These are phyloP conservation scores for Trogon surrucura DNA, from an alignment of 2,113 vertebrate species.

Conservation along the genomic window DNA sequence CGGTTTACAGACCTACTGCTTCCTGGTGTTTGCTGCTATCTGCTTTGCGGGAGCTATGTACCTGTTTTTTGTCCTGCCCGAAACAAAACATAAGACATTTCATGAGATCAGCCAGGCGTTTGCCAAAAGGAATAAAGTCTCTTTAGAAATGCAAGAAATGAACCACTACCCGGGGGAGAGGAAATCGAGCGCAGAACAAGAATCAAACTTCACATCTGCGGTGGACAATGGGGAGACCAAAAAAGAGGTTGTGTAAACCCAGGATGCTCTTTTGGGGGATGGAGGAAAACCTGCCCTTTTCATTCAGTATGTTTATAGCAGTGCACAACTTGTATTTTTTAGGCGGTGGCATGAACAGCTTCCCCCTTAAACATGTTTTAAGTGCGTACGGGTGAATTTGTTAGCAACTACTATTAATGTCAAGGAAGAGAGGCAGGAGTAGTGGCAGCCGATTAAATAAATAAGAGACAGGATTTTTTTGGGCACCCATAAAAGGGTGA, in stretches of 20 bases:
- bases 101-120: slow-evolving; percentile 91
- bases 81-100: slow-evolving; percentile 95
- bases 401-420: neutral
- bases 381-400: neutral
- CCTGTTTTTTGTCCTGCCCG: slow-evolving; percentile 87
- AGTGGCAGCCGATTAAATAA: neutral
- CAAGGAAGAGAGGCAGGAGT: neutral
- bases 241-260: slow-evolving; percentile 25
- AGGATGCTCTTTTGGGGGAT: neutral
- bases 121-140: slow-evolving; percentile 85
- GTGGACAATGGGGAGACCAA: slow-evolving; percentile 6
- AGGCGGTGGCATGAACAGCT: neutral
- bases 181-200: slow-evolving; percentile 3
- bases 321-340: neutral
- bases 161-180: slow-evolving; percentile 23
- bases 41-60: slow-evolving; percentile 82
- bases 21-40: slow-evolving; percentile 87
- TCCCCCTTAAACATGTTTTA: neutral
- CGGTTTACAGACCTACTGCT: slow-evolving; percentile 84
- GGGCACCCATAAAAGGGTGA: neutral
- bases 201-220: slow-evolving; percentile 14
- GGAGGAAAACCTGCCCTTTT: neutral
- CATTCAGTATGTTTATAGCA: neutral
- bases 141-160: slow-evolving; percentile 67
- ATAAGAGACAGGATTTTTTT: neutral